Evolutionary conservation across 2,113 vertebrate species (phyloP), one percentile per base, ranked within the genome.

Genomic region (Alexandromys fortis): DNA sequence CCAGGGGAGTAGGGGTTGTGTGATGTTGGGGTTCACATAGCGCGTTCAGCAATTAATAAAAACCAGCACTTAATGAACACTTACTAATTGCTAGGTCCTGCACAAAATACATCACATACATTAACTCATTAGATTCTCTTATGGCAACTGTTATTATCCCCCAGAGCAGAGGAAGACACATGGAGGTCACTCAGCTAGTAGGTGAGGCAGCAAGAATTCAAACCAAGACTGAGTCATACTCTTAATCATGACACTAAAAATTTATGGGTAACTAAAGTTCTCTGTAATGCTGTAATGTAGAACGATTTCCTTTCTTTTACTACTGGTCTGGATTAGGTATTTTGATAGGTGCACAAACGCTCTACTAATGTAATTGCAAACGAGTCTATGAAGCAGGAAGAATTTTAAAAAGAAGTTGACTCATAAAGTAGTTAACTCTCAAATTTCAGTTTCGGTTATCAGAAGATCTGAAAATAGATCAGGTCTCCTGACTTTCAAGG

Each of bases 51-150:
- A 91, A 92, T 95, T 86, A 96, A 93, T 91, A 95, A 93, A 85
- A 94, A 94, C 77, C 45, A 90, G 65, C 19, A 93, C 63, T 86
- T 95, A 93, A 91, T 87, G 47, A 96, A 79, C 91, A 45, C 49
- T 94, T 94, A 83, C 58, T 96, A 96, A 92, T 94, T 83, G 86
- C 33, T 81, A 92, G 49, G 58, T 95, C n/a, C 38, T 90, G 12
- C 47, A 85, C 65, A 94, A 97, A 95, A 97, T 77, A 94, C 49
- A 88, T 76, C 82, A 49, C 52, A 90, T 28, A 1, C 52, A 90
- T 93, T 87, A 97, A 96, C 28, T 87, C 79, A 92, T 91, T 85
- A 85, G 96, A 93, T 92, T 38, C 70, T 52, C 65, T 96, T 61
- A 92, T 67, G 75, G 81, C 47, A 75, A 45, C 96, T 93, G 30